Conservation (phyloP, 2,113 vertebrate genomes). For the Carassius auratus region DNA sequence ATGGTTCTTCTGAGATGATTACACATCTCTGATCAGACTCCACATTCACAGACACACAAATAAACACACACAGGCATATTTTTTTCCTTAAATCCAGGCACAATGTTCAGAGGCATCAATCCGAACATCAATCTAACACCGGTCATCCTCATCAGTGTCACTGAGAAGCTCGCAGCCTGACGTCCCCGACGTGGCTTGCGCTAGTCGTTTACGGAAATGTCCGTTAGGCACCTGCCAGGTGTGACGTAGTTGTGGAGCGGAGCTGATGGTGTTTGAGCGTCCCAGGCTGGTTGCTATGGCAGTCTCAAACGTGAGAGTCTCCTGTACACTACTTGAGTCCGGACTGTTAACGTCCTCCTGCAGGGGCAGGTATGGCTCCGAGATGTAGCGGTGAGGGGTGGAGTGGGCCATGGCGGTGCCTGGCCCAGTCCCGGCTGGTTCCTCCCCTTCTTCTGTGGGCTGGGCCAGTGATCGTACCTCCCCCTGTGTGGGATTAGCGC, state of each 20-base stretch:
- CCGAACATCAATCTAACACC: slow-evolving; percentile 78
- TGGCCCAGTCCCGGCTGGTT: slow-evolving; percentile 54
- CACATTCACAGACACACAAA: slow-evolving; percentile 25
- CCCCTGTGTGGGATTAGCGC: slow-evolving; percentile 71
- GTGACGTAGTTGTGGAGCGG: slow-evolving; percentile 89
- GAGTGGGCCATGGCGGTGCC: slow-evolving; percentile 68
- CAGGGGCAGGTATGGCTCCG: slow-evolving; percentile 91
- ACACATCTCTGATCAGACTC: slow-evolving; percentile 24
- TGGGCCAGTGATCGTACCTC: slow-evolving; percentile 68
- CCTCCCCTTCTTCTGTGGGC: slow-evolving; percentile 57
- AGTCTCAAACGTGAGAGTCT: slow-evolving; percentile 95
- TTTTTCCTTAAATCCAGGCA: slow-evolving; percentile 13
- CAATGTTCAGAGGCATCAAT: slow-evolving; percentile 7
- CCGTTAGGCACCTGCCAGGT: slow-evolving; percentile 96
- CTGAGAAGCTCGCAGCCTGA: slow-evolving; percentile 85
- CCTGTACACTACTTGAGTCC: slow-evolving; percentile 81
- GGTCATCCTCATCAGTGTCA: slow-evolving; percentile 95
- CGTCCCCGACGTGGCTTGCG: slow-evolving; percentile 73
- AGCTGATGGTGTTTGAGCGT: slow-evolving; percentile 90
- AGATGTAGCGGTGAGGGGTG: slow-evolving; percentile 94
- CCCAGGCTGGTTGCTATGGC: slow-evolving; percentile 91
- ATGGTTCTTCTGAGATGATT: slow-evolving; percentile 4
- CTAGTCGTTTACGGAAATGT: slow-evolving; percentile 86
- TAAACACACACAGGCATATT: slow-evolving; percentile 34
- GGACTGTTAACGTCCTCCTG: slow-evolving; percentile 84